Evolutionary conservation across 2,797 vertebrate genomes (phyloP).

Genomic region (Leucoraja ocellata): DNA sequence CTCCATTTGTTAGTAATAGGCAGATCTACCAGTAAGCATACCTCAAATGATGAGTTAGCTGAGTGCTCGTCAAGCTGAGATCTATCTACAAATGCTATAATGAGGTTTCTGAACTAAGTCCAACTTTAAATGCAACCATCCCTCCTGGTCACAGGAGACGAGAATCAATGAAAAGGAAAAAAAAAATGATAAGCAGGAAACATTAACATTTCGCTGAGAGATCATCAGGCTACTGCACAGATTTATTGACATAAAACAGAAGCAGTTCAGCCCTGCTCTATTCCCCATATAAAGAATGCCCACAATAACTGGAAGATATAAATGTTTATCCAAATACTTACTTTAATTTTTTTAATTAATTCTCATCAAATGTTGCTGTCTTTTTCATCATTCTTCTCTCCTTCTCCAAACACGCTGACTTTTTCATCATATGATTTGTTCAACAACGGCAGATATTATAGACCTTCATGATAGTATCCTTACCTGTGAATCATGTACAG

Average conservation of each 20-base stretch:
- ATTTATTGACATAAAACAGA: background rate
- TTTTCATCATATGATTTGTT: background rate
- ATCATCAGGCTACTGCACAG: background rate
- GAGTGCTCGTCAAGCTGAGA: background rate
- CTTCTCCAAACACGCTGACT: too few species aligned
- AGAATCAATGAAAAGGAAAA: conserved; percentile 12
- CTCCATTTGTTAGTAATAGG: background rate
- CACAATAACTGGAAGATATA: background rate
- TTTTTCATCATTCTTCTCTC: background rate
- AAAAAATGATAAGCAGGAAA: background rate
- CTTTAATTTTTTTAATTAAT: background rate
- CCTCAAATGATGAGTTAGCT: background rate
- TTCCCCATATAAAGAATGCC: background rate
- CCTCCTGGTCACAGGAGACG: background rate
- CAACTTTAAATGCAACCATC: conserved; percentile 3
- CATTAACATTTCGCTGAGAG: background rate
- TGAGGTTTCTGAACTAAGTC: background rate
- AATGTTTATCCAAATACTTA: background rate
- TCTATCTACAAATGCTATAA: background rate
- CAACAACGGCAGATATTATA: background rate
- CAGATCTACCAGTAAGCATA: background rate
- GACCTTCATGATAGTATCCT: background rate
- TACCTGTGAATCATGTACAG: background rate
- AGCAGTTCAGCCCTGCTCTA: background rate
- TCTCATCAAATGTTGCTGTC: background rate